These are phyloP conservation scores for Cynopterus brachyotis DNA, from an alignment of 2,113 vertebrate species.

Conservation along the genomic window DNA sequence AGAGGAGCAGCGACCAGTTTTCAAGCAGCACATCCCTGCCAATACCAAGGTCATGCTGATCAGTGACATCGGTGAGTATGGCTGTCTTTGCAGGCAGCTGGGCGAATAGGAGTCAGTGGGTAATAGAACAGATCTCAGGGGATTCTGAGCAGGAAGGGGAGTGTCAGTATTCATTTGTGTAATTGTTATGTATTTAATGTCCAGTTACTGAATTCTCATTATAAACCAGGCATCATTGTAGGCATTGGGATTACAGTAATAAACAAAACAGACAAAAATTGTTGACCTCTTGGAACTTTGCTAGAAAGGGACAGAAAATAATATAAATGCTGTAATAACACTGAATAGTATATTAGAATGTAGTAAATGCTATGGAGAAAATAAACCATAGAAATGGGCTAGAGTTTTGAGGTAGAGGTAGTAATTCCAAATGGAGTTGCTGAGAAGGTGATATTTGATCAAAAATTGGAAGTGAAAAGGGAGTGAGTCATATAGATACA, in stretches of 20 bases:
- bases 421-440: background rate
- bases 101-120: background rate
- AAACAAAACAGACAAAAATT: background rate
- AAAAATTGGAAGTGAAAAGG: background rate
- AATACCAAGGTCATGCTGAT: conserved; percentile 98
- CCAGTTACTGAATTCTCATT: background rate
- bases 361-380: background rate
- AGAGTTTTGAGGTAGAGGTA: background rate
- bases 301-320: background rate
- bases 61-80: conserved; percentile 92
- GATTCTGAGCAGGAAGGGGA: background rate
- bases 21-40: conserved; percentile 97
- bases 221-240: background rate
- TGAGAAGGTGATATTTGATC: background rate
- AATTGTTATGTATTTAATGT: background rate
- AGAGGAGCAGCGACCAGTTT: conserved; percentile 93
- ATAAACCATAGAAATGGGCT: background rate
- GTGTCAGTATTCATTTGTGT: background rate
- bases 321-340: background rate
- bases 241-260: background rate
- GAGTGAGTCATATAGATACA: background rate
- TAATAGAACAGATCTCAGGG: background rate
- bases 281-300: background rate
- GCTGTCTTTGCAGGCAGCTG: background rate
- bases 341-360: background rate